These are phyloP conservation scores for Smutsia temminckii DNA, from an alignment of 2,797 vertebrate genomes.

Conservation along the genomic window DNA sequence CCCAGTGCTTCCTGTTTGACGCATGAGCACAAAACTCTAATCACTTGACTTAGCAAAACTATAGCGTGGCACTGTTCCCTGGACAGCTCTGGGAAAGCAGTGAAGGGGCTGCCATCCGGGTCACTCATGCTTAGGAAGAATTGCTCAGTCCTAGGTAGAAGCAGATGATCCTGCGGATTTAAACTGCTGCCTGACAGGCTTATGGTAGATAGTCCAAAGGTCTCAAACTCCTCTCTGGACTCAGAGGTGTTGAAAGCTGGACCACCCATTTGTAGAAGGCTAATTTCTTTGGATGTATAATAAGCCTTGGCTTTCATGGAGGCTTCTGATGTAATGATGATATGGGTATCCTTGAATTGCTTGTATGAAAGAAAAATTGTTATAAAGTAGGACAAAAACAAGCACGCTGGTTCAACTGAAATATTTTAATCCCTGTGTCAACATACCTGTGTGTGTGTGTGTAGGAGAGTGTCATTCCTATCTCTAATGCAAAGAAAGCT, in stretches of 20 bases:
- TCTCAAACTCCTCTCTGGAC: not conserved
- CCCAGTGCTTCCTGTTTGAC: not conserved
- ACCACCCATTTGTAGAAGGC: not conserved
- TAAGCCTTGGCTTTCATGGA: not conserved
- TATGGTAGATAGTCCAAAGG: not conserved
- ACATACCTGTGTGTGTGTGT: not conserved
- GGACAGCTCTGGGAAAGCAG: not conserved
- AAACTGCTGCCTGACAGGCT: not conserved
- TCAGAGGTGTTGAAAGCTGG: not conserved
- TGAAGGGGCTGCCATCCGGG: not conserved
- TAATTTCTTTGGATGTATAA: not conserved
- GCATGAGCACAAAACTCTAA: not conserved
- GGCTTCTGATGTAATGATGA: not conserved
- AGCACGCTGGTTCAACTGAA: not conserved
- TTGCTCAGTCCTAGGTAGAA: not conserved
- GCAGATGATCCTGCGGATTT: not conserved
- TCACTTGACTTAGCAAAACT: not conserved
- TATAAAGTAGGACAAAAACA: not conserved
- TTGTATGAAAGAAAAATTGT: not conserved
- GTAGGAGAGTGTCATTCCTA: accelerated
- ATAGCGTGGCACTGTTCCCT: not conserved
- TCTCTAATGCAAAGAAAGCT: not conserved
- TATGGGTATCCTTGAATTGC: not conserved
- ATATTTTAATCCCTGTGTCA: not conserved
- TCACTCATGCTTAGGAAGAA: not conserved